A percentile compares a stretch with the other conserved stretches of the same genome.
phyloP scores from a whole-genome alignment of 2,797 vertebrate species.

The Myiothlypis chrysogaster region DNA sequence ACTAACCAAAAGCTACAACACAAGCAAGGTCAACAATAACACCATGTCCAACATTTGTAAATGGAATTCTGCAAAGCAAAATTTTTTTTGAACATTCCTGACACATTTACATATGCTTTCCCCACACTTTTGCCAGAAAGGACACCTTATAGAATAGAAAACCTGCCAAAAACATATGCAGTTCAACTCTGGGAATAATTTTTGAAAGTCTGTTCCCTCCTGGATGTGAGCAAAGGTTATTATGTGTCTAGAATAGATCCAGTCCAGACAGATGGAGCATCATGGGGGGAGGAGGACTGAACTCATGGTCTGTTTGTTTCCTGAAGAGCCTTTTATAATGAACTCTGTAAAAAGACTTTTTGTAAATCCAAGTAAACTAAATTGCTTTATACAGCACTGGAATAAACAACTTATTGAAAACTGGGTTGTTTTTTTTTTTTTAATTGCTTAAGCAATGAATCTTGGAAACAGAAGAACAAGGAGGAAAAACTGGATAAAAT shows the following conservation, averaged over 20 bases:
- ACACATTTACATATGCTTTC: background rate
- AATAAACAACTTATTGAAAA: background rate
- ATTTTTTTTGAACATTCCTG: background rate
- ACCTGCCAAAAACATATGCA: background rate
- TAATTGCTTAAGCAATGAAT: background rate
- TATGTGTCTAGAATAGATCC: constrained; percentile 7
- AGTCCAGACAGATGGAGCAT: constrained; percentile 38
- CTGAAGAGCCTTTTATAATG: background rate
- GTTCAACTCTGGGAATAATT: background rate
- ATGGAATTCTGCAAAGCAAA: background rate
- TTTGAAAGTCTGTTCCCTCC: constrained; percentile 10
- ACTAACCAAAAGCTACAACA: background rate
- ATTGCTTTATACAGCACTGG: background rate
- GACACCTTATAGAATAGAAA: constrained; percentile 18
- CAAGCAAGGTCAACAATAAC: background rate
- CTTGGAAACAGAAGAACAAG: background rate
- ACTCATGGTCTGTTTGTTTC: background rate
- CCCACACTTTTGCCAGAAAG: background rate
- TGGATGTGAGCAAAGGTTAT: constrained; percentile 3
- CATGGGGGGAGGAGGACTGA: background rate
- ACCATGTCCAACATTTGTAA: background rate
- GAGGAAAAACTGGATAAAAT: background rate
- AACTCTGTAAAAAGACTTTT: background rate
- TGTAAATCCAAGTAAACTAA: background rate
- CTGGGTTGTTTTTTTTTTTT: background rate